Evolutionary conservation across 2,888 invertebrate genomes (phyloP).

Genomic region (Meghimatium bilineatum): DNA sequence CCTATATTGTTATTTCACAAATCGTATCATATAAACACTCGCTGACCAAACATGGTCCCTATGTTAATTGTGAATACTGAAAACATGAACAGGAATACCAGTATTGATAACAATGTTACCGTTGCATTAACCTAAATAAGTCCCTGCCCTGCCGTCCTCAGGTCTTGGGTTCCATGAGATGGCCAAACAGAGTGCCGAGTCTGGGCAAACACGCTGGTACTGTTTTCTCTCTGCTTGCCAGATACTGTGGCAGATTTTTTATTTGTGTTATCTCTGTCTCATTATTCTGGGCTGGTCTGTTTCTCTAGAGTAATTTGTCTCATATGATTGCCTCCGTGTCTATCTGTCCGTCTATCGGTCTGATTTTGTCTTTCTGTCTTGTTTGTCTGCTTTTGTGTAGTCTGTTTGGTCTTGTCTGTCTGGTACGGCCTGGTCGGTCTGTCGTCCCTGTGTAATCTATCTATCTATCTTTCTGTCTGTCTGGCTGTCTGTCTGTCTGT

Average conservation of each 20-base stretch:
- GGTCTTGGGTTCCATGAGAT: neutral
- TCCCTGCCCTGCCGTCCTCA: neutral
- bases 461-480: neutral
- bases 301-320: too few relatives aligned
- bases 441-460: neutral
- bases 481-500: neutral
- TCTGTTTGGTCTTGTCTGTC: too few relatives aligned
- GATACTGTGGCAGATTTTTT: neutral
- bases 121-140: slow-evolving; percentile 22
- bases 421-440: too few relatives aligned
- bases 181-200: slow-evolving; percentile 5
- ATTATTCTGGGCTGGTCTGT: too few relatives aligned
- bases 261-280: neutral
- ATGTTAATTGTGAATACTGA: too few relatives aligned
- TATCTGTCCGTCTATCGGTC: too few relatives aligned
- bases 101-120: slow-evolving; percentile 10
- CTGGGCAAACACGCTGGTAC: neutral
- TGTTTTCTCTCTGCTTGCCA: neutral
- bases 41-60: neutral
- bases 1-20: neutral
- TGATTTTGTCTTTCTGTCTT: too few relatives aligned
- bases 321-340: too few relatives aligned
- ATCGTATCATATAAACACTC: neutral
- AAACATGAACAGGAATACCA: too few relatives aligned
- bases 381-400: too few relatives aligned